Conservation (phyloP, 2,888 invertebrate genomes). For the Agrotis segetum region DNA sequence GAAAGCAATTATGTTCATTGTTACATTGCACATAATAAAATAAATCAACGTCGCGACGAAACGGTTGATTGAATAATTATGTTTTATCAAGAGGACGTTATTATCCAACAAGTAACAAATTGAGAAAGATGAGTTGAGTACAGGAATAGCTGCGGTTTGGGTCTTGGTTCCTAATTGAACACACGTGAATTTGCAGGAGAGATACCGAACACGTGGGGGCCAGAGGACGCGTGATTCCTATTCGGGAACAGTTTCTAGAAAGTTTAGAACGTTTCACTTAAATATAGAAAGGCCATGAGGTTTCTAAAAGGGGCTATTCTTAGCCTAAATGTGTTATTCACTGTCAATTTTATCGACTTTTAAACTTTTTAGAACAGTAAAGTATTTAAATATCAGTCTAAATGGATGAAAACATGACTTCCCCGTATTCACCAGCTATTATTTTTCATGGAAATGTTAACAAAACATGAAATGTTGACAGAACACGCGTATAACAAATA, state of each 20-base stretch:
- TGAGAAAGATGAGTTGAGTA: conserved; percentile 58
- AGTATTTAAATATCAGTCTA: neutral
- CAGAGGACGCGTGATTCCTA: conserved; percentile 62
- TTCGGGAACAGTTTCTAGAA: conserved; percentile 47
- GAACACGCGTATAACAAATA: conserved; percentile 6
- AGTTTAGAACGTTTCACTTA: conserved; percentile 29
- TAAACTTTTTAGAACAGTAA: neutral
- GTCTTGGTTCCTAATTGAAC: conserved; percentile 72
- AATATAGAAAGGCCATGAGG: conserved; percentile 3
- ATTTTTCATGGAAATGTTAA: neutral
- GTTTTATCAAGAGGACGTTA: conserved; percentile 48
- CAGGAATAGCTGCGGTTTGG: conserved; percentile 73
- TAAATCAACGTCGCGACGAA: conserved; percentile 44
- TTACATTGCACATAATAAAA: conserved; percentile 53
- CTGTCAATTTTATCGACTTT: neutral
- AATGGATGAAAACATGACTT: neutral
- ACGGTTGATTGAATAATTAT: conserved; percentile 58
- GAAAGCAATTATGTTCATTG: conserved; percentile 59
- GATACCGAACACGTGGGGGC: conserved; percentile 63
- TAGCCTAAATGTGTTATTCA: conserved; percentile 2
- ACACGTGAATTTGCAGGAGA: conserved; percentile 72
- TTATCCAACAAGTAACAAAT: conserved; percentile 59
- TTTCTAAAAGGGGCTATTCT: conserved; percentile 16
- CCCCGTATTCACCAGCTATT: neutral
- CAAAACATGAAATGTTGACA: conserved; percentile 3